phyloP scores from a whole-genome alignment of 2,113 vertebrate genomes.

The Corythornis cristatus region DNA sequence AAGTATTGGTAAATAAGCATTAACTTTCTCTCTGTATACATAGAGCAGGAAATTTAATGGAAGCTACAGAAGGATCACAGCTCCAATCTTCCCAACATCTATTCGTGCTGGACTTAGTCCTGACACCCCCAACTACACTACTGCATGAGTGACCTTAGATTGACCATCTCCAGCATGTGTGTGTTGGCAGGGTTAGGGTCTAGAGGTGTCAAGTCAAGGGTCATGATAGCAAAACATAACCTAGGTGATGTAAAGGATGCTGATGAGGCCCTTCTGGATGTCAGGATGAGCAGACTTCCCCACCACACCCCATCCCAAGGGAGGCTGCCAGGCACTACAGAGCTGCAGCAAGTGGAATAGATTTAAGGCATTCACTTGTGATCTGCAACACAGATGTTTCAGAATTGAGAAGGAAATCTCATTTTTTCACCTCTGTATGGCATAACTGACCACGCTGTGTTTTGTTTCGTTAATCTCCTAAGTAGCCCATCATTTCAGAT shows the following conservation, averaged over 20 bases:
- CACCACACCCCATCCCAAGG: not conserved
- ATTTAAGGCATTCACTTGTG: not conserved
- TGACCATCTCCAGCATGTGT: not conserved
- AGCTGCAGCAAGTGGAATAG: not conserved
- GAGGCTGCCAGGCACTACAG: accelerated
- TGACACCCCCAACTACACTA: not conserved
- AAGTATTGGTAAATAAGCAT: not conserved
- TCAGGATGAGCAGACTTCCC: not conserved
- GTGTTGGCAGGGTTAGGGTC: not conserved
- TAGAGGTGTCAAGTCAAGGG: not conserved
- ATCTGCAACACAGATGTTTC: not conserved
- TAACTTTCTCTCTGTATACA: not conserved
- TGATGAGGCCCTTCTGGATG: not conserved
- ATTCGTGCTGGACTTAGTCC: not conserved
- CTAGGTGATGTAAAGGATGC: not conserved
- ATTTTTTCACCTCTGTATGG: not conserved
- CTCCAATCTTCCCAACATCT: not conserved
- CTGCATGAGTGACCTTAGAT: not conserved
- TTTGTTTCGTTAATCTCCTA: not conserved
- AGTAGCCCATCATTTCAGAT: constrained; percentile 43
- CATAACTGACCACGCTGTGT: not conserved
- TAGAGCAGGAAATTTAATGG: not conserved
- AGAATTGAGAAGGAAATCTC: not conserved
- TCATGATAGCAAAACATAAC: not conserved
- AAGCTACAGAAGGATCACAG: not conserved